phyloP scores from a whole-genome alignment of 1,140 invertebrate species.

The Scylla paramamosain region DNA sequence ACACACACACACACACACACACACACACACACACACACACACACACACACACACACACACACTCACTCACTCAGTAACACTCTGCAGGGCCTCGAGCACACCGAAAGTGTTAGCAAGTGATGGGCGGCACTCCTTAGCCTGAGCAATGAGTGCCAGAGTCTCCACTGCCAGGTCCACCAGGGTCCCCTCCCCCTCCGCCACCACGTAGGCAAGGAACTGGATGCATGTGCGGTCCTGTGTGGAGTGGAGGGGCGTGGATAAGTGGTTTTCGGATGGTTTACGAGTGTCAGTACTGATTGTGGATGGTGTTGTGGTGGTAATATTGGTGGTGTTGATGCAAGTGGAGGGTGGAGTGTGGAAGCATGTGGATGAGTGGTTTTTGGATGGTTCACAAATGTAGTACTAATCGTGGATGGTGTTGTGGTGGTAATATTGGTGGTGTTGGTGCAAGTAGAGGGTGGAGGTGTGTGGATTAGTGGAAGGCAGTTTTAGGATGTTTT shows the following conservation, averaged over 20 bases:
- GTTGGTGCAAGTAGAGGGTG: too few relatives aligned
- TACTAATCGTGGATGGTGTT: background rate
- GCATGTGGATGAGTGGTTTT: too few relatives aligned
- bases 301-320: background rate
- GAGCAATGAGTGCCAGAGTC: conserved; percentile 75
- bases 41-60: too few relatives aligned
- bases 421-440: too few relatives aligned
- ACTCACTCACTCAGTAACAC: conserved; percentile 72
- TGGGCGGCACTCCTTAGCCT: conserved; percentile 74
- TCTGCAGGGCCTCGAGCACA: conserved; percentile 77
- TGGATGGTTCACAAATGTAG: background rate
- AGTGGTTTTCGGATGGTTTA: background rate
- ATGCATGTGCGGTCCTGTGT: conserved; percentile 77
- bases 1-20: too few relatives aligned
- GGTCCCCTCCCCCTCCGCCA: conserved; percentile 76
- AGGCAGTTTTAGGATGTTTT: background rate
- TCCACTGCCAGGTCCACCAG: conserved; percentile 75
- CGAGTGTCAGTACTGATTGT: background rate
- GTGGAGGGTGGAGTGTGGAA: too few relatives aligned
- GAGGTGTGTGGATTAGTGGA: too few relatives aligned
- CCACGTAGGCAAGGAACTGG: conserved; percentile 78
- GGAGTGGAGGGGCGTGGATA: background rate
- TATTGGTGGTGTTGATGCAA: too few relatives aligned
- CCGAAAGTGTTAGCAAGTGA: conserved; percentile 77
- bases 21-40: too few relatives aligned